Evolutionary conservation across 2,888 invertebrate species (phyloP).

Genomic region (Ethmia dodecea): DNA sequence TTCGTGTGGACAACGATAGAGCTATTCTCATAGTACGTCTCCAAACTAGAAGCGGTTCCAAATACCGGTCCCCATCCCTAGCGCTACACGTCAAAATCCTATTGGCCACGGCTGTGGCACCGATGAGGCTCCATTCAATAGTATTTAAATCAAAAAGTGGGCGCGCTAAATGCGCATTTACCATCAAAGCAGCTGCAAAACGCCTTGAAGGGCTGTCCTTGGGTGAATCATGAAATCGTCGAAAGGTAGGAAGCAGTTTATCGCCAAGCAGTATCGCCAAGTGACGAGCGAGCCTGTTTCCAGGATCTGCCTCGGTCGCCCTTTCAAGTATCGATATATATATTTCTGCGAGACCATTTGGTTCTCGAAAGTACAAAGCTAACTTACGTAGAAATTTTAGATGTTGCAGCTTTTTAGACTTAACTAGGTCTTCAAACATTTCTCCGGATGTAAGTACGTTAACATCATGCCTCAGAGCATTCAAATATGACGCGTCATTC

Average conservation of each 20-base stretch:
- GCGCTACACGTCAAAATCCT: slow-evolving; percentile 29
- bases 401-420: slow-evolving; percentile 18
- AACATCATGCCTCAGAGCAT: slow-evolving; percentile 43
- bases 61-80: slow-evolving; percentile 22
- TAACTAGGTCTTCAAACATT: slow-evolving; percentile 23
- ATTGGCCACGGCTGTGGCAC: slow-evolving; percentile 43
- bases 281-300: slow-evolving; percentile 19
- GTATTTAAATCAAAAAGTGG: slow-evolving; percentile 31
- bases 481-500: slow-evolving; percentile 40
- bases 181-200: slow-evolving; percentile 31
- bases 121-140: slow-evolving; percentile 33
- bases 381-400: slow-evolving; percentile 37
- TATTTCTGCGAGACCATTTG: slow-evolving; percentile 31
- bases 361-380: slow-evolving; percentile 41
- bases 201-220: slow-evolving; percentile 16
- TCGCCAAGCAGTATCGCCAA: slow-evolving; percentile 11
- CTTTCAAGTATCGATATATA: slow-evolving; percentile 20
- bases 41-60: slow-evolving; percentile 29
- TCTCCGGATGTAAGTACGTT: slow-evolving; percentile 25
- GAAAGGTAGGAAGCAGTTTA: slow-evolving; percentile 3
- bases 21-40: slow-evolving; percentile 33
- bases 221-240: slow-evolving; percentile 13
- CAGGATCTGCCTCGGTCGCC: slow-evolving; percentile 7
- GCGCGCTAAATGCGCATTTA: slow-evolving; percentile 35
- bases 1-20: slow-evolving; percentile 30